phyloP scores from a whole-genome alignment of 2,888 invertebrate genomes.

The Neuroscelio doddi region DNA sequence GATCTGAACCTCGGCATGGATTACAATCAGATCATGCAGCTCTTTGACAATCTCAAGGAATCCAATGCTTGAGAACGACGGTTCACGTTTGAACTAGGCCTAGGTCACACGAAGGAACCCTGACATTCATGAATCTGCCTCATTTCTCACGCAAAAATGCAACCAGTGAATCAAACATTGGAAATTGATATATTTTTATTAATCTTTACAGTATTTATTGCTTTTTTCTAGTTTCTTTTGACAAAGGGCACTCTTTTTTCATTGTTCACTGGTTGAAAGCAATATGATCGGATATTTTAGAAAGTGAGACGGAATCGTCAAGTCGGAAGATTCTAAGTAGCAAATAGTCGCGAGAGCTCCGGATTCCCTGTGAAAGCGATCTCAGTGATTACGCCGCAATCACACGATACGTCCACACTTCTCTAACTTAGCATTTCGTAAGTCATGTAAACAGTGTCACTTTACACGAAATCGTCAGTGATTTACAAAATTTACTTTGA shows the following conservation, averaged over 20 bases:
- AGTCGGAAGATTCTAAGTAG: slow-evolving; percentile 24
- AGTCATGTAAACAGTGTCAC: too few species aligned
- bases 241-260: slow-evolving; percentile 8
- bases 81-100: slow-evolving; percentile 14
- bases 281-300: slow-evolving; percentile 34
- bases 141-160: background rate
- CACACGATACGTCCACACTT: slow-evolving; percentile 2
- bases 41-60: slow-evolving; percentile 97
- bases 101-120: slow-evolving; percentile 19
- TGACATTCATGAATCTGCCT: slow-evolving; percentile 19
- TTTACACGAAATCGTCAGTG: too few species aligned
- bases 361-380: slow-evolving; percentile 31
- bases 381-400: slow-evolving; percentile 4
- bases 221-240: too few species aligned
- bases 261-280: slow-evolving; percentile 42
- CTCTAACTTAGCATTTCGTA: background rate
- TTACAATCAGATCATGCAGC: slow-evolving; percentile 98
- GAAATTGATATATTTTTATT: too few species aligned
- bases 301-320: slow-evolving; percentile 22
- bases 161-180: background rate
- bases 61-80: slow-evolving; percentile 82
- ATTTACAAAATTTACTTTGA: too few species aligned
- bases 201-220: too few species aligned
- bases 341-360: slow-evolving; percentile 39
- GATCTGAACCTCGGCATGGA: slow-evolving; percentile 91